These are phyloP conservation scores for Maniola jurtina DNA, from an alignment of 1,140 invertebrate genomes.

Conservation along the genomic window DNA sequence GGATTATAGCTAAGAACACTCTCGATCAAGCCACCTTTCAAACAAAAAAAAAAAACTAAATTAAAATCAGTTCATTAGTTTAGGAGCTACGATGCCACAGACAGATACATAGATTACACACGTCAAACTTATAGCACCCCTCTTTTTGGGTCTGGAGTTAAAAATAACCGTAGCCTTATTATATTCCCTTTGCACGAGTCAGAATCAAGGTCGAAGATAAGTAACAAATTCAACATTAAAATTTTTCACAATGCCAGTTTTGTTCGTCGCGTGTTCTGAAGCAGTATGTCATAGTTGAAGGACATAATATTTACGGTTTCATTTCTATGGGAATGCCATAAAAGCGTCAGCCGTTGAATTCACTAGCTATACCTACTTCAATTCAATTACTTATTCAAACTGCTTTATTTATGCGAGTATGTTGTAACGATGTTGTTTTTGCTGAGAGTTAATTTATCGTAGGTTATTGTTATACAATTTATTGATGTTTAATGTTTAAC, in stretches of 20 bases:
- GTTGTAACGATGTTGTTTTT: constrained; percentile 1
- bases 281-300: constrained; percentile 1
- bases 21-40: too few relatives aligned
- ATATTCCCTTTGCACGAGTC: too few relatives aligned
- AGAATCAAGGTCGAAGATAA: neutral
- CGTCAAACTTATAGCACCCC: too few relatives aligned
- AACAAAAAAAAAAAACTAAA: too few relatives aligned
- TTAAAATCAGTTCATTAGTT: too few relatives aligned
- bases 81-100: too few relatives aligned
- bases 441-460: neutral
- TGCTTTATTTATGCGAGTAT: neutral
- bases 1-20: too few relatives aligned
- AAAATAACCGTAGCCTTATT: too few relatives aligned
- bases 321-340: constrained; percentile 4
- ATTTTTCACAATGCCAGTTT: neutral
- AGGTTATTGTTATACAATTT: neutral
- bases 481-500: neutral
- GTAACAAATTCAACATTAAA: neutral
- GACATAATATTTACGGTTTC: neutral
- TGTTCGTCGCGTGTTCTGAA: neutral
- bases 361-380: neutral
- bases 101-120: too few relatives aligned
- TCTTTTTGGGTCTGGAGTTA: too few relatives aligned
- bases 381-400: constrained; percentile 1
- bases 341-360: neutral